Conservation (phyloP, 2,797 vertebrate species). For the Melanotaenia boesemani region DNA sequence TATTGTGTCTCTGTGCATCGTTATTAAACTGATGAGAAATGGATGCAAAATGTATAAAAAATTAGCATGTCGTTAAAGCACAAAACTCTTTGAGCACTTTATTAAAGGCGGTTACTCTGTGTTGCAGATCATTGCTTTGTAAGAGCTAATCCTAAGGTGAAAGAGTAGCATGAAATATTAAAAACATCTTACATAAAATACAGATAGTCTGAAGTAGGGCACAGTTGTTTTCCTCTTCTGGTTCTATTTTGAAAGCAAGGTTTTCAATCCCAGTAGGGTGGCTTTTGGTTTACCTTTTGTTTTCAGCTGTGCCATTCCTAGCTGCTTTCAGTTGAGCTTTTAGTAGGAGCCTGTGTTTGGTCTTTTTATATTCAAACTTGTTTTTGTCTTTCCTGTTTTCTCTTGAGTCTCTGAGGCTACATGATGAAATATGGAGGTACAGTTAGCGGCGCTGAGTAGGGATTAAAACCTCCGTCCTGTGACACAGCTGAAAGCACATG, state of each 20-base stretch:
- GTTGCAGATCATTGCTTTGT: slow-evolving; percentile 3
- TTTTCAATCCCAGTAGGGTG: slow-evolving; percentile 28
- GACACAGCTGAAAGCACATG: slow-evolving; percentile 49
- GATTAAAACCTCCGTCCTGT: slow-evolving; percentile 62
- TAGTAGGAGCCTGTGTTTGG: slow-evolving; percentile 43
- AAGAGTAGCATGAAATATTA: slow-evolving; percentile 23
- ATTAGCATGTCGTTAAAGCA: not conserved
- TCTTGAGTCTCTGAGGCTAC: slow-evolving; percentile 50
- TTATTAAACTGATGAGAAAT: not conserved
- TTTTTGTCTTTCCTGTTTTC: slow-evolving; percentile 58
- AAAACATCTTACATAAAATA: slow-evolving; percentile 23
- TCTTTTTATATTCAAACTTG: slow-evolving; percentile 55
- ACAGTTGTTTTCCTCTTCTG: slow-evolving; percentile 31
- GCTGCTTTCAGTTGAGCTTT: slow-evolving; percentile 40
- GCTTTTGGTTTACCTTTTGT: slow-evolving; percentile 53
- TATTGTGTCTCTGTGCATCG: not conserved
- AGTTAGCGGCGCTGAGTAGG: slow-evolving; percentile 40
- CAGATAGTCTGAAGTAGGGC: slow-evolving; percentile 31
- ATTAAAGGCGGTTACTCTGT: not conserved
- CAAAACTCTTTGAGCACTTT: not conserved
- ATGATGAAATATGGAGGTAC: slow-evolving; percentile 68
- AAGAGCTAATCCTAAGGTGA: slow-evolving; percentile 13
- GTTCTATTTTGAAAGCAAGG: slow-evolving; percentile 14
- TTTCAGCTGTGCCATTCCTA: slow-evolving; percentile 36
- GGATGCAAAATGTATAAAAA: not conserved